Percentiles rank a stretch among this genome's conserved stretches.
Conservation (phyloP, 2,113 vertebrate species). For the Psephotus haematonotus region DNA sequence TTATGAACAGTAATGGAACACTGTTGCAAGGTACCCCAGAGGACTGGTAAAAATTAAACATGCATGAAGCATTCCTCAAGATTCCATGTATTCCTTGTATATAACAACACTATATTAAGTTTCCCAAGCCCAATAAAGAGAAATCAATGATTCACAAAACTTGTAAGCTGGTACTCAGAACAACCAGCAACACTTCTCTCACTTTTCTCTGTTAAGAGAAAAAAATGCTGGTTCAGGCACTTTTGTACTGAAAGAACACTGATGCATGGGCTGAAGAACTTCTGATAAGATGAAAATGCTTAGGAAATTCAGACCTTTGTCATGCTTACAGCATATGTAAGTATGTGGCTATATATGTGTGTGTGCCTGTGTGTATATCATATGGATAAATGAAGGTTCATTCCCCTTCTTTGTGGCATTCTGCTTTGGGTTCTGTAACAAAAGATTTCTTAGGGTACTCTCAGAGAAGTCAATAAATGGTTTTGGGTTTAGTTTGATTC, state of each 20-base stretch:
- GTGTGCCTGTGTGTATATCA: fast-evolving
- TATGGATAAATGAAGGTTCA: not conserved
- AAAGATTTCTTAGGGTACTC: not conserved
- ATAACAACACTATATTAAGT: not conserved
- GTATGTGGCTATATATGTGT: not conserved
- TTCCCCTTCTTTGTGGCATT: not conserved
- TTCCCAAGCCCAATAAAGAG: not conserved
- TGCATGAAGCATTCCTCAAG: not conserved
- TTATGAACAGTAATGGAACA: not conserved
- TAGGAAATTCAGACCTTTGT: not conserved
- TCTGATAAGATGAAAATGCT: not conserved
- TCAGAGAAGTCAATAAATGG: not conserved
- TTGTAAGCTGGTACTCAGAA: not conserved
- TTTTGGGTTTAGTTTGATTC: not conserved
- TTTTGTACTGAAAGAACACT: not conserved
- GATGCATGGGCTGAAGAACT: not conserved
- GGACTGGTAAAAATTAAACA: slow-evolving; percentile 11
- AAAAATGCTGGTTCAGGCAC: not conserved
- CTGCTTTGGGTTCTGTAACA: not conserved
- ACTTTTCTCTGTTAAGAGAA: not conserved
- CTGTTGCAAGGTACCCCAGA: not conserved
- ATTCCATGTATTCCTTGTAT: not conserved
- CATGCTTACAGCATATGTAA: not conserved
- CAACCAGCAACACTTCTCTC: not conserved
- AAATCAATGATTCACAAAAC: slow-evolving; percentile 1